phyloP scores from a whole-genome alignment of 2,888 invertebrate species.

The Caenorhabditis becei region DNA sequence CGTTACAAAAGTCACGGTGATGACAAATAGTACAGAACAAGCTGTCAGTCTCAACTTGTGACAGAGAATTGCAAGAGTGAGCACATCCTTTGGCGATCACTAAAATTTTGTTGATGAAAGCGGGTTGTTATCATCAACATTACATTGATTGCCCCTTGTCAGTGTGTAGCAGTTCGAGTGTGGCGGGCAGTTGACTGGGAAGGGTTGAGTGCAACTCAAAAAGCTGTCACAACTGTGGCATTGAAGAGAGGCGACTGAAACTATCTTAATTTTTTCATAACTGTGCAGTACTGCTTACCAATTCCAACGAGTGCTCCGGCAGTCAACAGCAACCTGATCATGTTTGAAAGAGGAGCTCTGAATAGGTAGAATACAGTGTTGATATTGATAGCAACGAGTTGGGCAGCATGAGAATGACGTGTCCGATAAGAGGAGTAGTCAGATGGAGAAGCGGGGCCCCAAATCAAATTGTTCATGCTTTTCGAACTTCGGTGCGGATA shows the following conservation, averaged over 20 bases:
- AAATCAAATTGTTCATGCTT: slow-evolving; percentile 35
- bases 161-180: slow-evolving; percentile 40
- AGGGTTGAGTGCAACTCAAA: slow-evolving; percentile 20
- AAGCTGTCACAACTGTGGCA: slow-evolving; percentile 52
- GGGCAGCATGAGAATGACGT: slow-evolving; percentile 9
- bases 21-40: slow-evolving; percentile 26
- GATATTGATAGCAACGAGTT: slow-evolving; percentile 4
- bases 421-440: slow-evolving; percentile 11
- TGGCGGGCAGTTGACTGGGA: slow-evolving; percentile 44
- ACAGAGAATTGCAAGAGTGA: slow-evolving; percentile 20
- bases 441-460: not conserved
- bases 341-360: not conserved
- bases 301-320: slow-evolving; percentile 3
- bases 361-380: slow-evolving; percentile 6
- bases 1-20: slow-evolving; percentile 34
- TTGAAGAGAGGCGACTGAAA: slow-evolving; percentile 20
- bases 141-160: slow-evolving; percentile 9
- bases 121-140: not conserved
- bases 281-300: slow-evolving; percentile 4
- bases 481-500: not conserved
- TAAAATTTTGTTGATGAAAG: not conserved
- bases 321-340: slow-evolving; percentile 3
- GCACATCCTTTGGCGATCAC: slow-evolving; percentile 47
- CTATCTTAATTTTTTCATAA: not conserved
- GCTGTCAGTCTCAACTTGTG: not conserved